Conservation (phyloP, 2,888 invertebrate genomes). For the Eumerus sabulonum region DNA sequence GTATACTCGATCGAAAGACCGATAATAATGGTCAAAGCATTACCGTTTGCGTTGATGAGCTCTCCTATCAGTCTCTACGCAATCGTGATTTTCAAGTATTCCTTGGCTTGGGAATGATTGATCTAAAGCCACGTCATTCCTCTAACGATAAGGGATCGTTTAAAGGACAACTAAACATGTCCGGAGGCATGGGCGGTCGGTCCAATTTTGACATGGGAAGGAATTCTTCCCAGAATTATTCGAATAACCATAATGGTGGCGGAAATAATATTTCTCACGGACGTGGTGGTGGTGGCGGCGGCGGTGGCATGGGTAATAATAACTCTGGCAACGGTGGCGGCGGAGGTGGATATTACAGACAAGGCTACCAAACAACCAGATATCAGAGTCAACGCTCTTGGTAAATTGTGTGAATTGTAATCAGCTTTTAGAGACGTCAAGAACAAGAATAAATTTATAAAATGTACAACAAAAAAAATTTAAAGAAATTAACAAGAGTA, state of each 20-base stretch:
- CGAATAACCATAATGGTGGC: constrained; percentile 5
- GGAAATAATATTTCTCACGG: constrained; percentile 17
- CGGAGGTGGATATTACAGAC: constrained; percentile 27
- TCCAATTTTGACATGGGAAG: constrained; percentile 13
- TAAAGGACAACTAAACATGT: constrained; percentile 4
- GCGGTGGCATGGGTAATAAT: constrained; percentile 31
- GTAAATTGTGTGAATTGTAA: constrained; percentile 28
- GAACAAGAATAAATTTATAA: constrained; percentile 38
- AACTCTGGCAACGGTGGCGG: constrained; percentile 37
- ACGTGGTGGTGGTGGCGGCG: constrained; percentile 23
- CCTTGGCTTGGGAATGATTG: constrained; percentile 52
- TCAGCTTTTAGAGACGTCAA: constrained; percentile 29
- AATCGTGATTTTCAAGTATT: constrained; percentile 57
- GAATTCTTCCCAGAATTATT: not conserved
- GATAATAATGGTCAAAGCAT: constrained; percentile 55
- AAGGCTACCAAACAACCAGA: constrained; percentile 44
- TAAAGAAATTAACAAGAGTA: constrained; percentile 37
- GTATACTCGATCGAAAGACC: constrained; percentile 42
- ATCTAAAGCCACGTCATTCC: constrained; percentile 34
- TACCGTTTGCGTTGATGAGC: constrained; percentile 60
- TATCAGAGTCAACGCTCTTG: constrained; percentile 47
- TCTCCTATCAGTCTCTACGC: constrained; percentile 53
- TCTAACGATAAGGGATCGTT: constrained; percentile 20
- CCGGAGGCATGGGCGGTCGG: not conserved
- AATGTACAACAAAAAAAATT: constrained; percentile 43